These are phyloP conservation scores for Troides helena DNA, from an alignment of 2,888 invertebrate species.

Conservation along the genomic window DNA sequence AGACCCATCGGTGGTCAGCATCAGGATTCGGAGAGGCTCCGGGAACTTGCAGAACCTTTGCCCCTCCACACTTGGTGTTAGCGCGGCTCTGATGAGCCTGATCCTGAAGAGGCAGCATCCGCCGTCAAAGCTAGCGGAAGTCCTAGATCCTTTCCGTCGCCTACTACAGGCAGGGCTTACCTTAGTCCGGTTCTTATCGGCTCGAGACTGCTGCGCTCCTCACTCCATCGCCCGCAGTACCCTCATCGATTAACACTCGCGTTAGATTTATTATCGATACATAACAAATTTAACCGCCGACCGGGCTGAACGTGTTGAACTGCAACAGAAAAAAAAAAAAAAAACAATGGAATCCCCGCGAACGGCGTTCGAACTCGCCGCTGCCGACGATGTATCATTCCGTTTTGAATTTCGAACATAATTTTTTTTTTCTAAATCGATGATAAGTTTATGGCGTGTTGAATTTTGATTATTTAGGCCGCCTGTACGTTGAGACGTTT, in stretches of 20 bases:
- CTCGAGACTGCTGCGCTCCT: not conserved
- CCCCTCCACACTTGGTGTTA: too few species aligned
- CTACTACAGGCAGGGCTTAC: too few species aligned
- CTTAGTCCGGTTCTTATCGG: too few species aligned
- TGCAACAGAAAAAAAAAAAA: conserved; percentile 12
- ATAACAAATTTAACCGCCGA: conserved; percentile 24
- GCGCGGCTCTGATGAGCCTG: too few species aligned
- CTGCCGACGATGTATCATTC: conserved; percentile 38
- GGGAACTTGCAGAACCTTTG: too few species aligned
- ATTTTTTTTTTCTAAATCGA: conserved; percentile 28
- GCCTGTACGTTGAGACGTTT: not conserved
- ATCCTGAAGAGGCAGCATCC: too few species aligned
- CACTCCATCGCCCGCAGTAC: conserved; percentile 1
- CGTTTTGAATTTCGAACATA: conserved; percentile 35
- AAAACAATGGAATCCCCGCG: conserved; percentile 16
- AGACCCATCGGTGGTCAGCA: too few species aligned
- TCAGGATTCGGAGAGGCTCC: too few species aligned
- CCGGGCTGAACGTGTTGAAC: not conserved
- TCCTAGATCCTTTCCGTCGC: too few species aligned
- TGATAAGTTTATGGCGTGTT: conserved; percentile 32
- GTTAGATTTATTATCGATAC: conserved; percentile 37
- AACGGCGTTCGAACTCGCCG: conserved; percentile 15
- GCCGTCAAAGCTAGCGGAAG: too few species aligned
- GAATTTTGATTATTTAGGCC: conserved; percentile 29
- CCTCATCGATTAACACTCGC: conserved; percentile 32